phyloP scores from a whole-genome alignment of 1,140 invertebrate species.

The Harlomillsia oculata region DNA sequence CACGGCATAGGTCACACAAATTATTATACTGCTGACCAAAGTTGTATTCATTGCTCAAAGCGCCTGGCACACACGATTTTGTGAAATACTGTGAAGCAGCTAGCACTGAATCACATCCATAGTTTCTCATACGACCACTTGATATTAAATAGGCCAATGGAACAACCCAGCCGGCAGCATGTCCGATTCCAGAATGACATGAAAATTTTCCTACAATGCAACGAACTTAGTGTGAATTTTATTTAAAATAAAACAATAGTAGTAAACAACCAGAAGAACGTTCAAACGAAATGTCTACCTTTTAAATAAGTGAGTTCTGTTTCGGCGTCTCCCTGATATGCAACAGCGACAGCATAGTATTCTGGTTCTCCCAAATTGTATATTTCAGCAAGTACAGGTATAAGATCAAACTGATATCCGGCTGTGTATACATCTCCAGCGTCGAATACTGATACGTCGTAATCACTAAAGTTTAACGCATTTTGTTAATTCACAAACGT shows the following conservation, averaged over 20 bases:
- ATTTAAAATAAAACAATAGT: neutral
- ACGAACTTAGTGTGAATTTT: conserved; percentile 1
- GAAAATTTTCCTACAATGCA: conserved; percentile 60
- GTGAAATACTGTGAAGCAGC: conserved; percentile 87
- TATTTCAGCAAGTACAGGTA: conserved; percentile 81
- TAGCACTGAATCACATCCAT: conserved; percentile 78
- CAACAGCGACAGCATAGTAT: conserved; percentile 90
- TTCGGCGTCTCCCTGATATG: conserved; percentile 72
- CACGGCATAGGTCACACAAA: conserved; percentile 88
- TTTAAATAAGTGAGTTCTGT: conserved; percentile 81
- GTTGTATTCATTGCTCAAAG: conserved; percentile 73
- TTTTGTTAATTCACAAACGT: neutral
- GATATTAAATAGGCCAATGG: conserved; percentile 85
- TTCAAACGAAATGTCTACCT: conserved; percentile 43
- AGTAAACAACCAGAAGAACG: neutral
- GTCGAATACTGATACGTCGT: conserved; percentile 84
- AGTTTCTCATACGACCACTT: conserved; percentile 83
- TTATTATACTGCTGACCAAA: conserved; percentile 71
- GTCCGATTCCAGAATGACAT: conserved; percentile 84
- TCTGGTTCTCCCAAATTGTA: conserved; percentile 73
- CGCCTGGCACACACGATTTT: conserved; percentile 81
- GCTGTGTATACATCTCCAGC: conserved; percentile 89
- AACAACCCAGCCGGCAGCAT: conserved; percentile 90
- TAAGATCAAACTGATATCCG: conserved; percentile 63
- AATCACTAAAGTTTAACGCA: conserved; percentile 41